Percentiles rank a stretch among this genome's conserved stretches.
phyloP scores from a whole-genome alignment of 2,797 vertebrate genomes.

The Acomys russatus region DNA sequence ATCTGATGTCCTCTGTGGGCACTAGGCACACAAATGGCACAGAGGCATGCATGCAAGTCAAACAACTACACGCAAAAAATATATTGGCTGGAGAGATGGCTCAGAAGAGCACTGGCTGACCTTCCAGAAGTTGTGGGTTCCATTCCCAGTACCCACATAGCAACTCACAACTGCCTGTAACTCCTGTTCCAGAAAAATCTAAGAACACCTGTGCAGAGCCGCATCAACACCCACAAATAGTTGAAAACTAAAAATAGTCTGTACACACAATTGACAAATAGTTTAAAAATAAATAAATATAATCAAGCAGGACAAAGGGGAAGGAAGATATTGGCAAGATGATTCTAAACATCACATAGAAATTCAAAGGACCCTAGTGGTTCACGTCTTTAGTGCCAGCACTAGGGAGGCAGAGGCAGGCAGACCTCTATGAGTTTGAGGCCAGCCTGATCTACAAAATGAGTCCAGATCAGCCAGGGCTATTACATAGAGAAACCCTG shows the following conservation, averaged over 20 bases:
- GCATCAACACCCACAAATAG: neutral
- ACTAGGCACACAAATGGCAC: neutral
- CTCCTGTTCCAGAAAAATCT: neutral
- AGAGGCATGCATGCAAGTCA: neutral
- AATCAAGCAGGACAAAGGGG: neutral
- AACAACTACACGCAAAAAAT: neutral
- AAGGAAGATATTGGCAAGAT: neutral
- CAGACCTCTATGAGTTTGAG: no score
- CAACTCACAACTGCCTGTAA: neutral
- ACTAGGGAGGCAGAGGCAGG: no score
- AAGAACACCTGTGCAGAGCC: neutral
- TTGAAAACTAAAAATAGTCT: neutral
- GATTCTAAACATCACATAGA: constrained; percentile 2
- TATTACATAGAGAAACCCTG: no score
- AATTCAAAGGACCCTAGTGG: neutral
- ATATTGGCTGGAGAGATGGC: neutral
- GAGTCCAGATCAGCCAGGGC: no score
- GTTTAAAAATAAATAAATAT: neutral
- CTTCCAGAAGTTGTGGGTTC: neutral
- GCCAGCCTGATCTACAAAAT: no score
- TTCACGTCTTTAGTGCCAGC: no score
- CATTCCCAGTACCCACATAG: neutral
- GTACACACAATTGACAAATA: neutral
- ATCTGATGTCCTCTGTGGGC: neutral
- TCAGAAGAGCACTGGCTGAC: neutral